Percentiles rank a stretch among this genome's conserved stretches.
These are phyloP conservation scores for Polypedilum pembai DNA, from an alignment of 1,140 invertebrate genomes.

Conservation along the genomic window DNA sequence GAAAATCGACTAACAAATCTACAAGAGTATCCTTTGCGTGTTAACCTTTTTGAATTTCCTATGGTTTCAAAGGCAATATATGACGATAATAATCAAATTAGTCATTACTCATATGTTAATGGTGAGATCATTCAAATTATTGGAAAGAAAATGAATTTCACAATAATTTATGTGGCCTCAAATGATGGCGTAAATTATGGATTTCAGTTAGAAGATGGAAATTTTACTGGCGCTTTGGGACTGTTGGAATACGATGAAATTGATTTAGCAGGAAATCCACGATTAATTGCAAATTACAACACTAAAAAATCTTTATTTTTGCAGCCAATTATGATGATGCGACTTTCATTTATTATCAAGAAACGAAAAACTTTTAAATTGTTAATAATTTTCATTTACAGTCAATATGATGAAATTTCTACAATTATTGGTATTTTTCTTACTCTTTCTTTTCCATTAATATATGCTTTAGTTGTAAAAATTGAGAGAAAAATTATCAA, in stretches of 20 bases:
- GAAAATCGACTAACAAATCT: not conserved
- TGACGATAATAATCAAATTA: not conserved
- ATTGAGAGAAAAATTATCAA: not conserved
- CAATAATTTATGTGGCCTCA: not conserved
- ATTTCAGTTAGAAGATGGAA: not conserved
- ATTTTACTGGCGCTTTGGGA: not conserved
- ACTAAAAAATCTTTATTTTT: not conserved
- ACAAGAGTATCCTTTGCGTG: not conserved
- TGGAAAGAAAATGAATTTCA: not conserved
- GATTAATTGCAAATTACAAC: not conserved
- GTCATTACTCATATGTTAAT: not conserved
- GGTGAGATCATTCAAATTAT: not conserved
- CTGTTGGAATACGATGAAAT: not conserved
- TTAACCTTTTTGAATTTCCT: slow-evolving; percentile 10
- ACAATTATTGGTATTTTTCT: not conserved
- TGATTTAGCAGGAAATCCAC: not conserved
- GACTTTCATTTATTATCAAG: not conserved
- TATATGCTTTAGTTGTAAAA: not conserved
- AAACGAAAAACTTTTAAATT: not conserved
- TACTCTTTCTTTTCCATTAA: not conserved
- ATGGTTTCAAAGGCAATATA: not conserved
- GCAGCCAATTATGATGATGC: not conserved
- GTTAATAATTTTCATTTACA: not conserved
- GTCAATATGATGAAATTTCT: not conserved
- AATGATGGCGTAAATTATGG: not conserved